Evolutionary conservation across 2,888 invertebrate species (phyloP), one percentile per base, ranked within the genome.

Genomic region (Anarsia innoxiella): DNA sequence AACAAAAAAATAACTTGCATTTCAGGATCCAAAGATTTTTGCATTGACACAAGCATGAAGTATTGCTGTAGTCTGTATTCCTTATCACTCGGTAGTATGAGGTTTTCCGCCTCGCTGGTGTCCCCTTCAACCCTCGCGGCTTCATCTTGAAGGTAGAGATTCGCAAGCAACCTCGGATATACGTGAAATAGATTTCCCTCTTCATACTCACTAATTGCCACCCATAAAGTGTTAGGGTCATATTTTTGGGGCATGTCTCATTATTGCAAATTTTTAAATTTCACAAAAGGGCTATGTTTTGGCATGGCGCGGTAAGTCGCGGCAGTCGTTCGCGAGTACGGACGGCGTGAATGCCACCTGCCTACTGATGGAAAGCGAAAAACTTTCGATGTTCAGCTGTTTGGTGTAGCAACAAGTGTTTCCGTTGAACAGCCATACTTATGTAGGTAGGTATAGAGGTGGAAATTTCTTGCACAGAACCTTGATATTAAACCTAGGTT

Each of bases 1-100:
- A n/a, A n/a, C n/a, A n/a, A n/a, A 19, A 5, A 19, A 19, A 19
- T 19, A 46, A 58, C 56, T 56, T 48, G 55, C 69, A 52, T 57
- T 49, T 73, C 58, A 49, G 43, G 37, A 33, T 70, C 69, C 51
- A 69, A 49, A 45, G 73, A 66, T 53, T 90, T 86, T 63, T 92
- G 92, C 60, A 88, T 75, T 29, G 87, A 88, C 10, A 92, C 90
- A 44, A 92, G 74, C 41, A 83, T 78, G 59, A 90, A 90, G 59
- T 92, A 92, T 59, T 91, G 89, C 46, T 87, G 87, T 26, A 89
- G 83, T 40, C 90, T 78, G 88, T 90, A 92, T 23, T 88, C 88
- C 48, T 86, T 87, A 54, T 92, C 90, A 53, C 92, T 92, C 6
- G 92, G 91, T 25, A 92, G 74, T 23, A 90, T 82, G 40, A 91